phyloP scores from a whole-genome alignment of 2,113 vertebrate species.

The Mormyrus iriodes region DNA sequence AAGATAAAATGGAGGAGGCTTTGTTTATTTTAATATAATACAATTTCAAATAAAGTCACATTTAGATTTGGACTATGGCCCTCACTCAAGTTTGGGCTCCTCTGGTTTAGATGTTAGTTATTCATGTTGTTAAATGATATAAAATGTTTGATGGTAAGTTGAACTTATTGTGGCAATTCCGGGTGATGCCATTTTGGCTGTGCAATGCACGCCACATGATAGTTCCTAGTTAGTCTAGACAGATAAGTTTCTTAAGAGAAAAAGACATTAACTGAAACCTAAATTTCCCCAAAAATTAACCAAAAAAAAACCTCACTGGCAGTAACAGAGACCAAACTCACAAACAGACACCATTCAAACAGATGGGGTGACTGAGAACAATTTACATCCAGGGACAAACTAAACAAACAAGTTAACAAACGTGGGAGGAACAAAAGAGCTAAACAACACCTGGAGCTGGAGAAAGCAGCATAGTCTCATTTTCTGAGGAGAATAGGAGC shows the following conservation, averaged over 20 bases:
- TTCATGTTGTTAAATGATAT: background rate
- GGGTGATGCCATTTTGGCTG: background rate
- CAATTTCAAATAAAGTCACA: background rate
- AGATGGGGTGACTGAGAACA: background rate
- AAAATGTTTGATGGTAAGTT: background rate
- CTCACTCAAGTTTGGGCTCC: background rate
- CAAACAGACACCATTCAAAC: background rate
- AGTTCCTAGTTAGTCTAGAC: background rate
- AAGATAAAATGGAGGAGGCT: background rate
- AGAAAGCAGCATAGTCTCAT: background rate
- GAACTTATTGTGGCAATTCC: background rate
- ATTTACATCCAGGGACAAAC: background rate
- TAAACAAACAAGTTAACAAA: background rate
- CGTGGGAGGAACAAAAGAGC: background rate
- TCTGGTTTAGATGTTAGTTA: background rate
- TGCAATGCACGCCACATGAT: background rate
- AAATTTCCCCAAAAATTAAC: background rate
- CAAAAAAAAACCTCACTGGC: background rate
- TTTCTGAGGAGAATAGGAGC: background rate
- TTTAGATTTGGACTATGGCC: background rate
- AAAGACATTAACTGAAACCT: background rate
- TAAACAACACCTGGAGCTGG: background rate
- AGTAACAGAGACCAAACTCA: background rate
- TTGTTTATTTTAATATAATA: background rate
- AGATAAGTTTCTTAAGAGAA: background rate